Conservation (phyloP, 1,140 invertebrate species). For the Drosophila truncata region DNA sequence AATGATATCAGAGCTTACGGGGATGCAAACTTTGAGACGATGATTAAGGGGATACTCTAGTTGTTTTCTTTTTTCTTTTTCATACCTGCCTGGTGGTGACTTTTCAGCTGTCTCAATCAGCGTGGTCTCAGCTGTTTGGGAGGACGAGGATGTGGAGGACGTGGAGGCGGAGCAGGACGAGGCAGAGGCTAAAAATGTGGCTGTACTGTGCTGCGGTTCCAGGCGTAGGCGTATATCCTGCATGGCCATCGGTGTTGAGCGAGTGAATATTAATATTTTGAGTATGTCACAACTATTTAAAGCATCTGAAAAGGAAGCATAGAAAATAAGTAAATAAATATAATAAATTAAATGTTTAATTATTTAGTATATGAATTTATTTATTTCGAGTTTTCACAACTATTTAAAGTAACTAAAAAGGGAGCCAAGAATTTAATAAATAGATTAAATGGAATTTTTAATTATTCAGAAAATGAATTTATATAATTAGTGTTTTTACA, state of each 20-base stretch:
- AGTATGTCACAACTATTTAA: conserved; percentile 23
- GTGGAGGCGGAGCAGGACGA: conserved; percentile 18
- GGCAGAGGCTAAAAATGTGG: conserved; percentile 53
- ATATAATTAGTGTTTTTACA: background rate
- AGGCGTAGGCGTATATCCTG: conserved; percentile 80
- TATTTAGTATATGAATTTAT: background rate
- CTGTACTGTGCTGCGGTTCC: conserved; percentile 75
- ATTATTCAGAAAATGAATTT: background rate
- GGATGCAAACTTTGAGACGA: conserved; percentile 11
- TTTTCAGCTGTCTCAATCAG: conserved; percentile 60
- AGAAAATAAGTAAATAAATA: too few species aligned
- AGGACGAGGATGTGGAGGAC: conserved; percentile 14
- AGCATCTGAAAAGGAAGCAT: conserved; percentile 47
- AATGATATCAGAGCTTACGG: conserved; percentile 26
- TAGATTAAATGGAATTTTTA: background rate
- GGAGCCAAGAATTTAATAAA: background rate
- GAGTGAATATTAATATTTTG: background rate
- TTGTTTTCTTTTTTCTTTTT: background rate
- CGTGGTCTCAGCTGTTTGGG: conserved; percentile 61
- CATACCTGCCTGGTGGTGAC: conserved; percentile 52
- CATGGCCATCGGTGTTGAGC: conserved; percentile 58
- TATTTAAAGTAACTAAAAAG: conserved; percentile 56
- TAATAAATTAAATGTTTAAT: background rate
- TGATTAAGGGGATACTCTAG: conserved; percentile 17
- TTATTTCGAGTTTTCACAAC: background rate